A percentile compares a stretch with the other conserved stretches of the same genome.
Conservation (phyloP, 2,797 vertebrate species). For the Pygocentrus nattereri region DNA sequence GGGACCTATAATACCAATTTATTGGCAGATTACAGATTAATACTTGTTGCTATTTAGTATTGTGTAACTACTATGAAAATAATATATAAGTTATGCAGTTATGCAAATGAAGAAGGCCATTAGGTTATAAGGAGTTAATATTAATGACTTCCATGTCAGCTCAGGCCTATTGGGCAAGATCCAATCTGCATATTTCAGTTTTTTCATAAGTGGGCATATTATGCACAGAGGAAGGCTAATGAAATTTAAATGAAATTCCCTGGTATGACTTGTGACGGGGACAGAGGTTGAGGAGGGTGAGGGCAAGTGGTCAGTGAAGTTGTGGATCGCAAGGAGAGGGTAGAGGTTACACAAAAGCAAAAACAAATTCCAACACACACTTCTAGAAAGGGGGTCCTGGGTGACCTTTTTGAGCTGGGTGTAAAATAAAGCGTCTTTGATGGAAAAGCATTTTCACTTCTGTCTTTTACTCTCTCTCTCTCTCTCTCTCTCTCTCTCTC, state of each 20-base stretch:
- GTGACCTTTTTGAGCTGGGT: not conserved
- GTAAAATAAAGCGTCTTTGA: slow-evolving; percentile 8
- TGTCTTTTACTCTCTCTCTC: not conserved
- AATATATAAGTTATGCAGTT: not conserved
- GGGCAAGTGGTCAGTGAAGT: not conserved
- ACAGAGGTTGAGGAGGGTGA: slow-evolving; percentile 20
- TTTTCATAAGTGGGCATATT: slow-evolving; percentile 27
- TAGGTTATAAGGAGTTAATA: not conserved
- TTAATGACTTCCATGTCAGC: slow-evolving; percentile 30
- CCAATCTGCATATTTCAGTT: slow-evolving; percentile 32
- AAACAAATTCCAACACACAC: not conserved
- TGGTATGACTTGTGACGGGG: slow-evolving; percentile 16
- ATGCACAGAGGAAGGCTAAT: slow-evolving; percentile 41
- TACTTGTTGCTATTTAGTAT: not conserved
- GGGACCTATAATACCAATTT: too few species aligned
- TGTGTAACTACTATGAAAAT: not conserved
- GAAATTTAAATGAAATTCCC: slow-evolving; percentile 39
- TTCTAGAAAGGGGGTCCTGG: not conserved
- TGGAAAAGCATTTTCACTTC: slow-evolving; percentile 22
- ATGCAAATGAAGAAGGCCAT: not conserved
- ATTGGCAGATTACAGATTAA: too few species aligned
- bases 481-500: slow-evolving; percentile 10
- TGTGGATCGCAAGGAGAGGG: not conserved
- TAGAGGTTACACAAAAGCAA: not conserved
- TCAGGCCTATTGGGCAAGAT: slow-evolving; percentile 21